Percentiles rank a stretch among this genome's conserved stretches.
These are phyloP conservation scores for Bettongia penicillata DNA, from an alignment of 2,113 vertebrate genomes.

Conservation along the genomic window DNA sequence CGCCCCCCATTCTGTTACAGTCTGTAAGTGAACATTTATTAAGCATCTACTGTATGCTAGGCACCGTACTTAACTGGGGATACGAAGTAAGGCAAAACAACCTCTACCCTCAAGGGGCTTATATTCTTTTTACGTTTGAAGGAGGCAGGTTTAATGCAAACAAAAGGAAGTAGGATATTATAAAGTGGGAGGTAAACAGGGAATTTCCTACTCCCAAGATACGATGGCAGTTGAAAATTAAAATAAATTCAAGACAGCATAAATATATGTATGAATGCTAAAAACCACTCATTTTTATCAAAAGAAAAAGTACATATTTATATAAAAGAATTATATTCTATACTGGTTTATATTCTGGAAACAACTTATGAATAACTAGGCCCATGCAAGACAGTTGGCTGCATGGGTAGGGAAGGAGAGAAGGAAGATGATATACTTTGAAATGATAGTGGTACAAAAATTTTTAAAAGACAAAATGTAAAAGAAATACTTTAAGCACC, in stretches of 20 bases:
- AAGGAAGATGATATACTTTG: background rate
- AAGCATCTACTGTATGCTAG: background rate
- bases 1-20: too few species aligned
- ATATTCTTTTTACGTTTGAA: too few species aligned
- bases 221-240: too few species aligned
- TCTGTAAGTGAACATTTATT: too few species aligned
- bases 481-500: background rate
- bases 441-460: background rate
- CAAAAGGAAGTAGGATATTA: too few species aligned
- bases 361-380: background rate
- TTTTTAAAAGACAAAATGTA: background rate
- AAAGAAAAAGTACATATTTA: background rate
- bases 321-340: background rate
- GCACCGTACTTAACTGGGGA: background rate
- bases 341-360: background rate
- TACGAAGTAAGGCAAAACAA: background rate
- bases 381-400: background rate
- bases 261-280: too few species aligned
- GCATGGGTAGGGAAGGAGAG: background rate
- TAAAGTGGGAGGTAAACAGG: too few species aligned
- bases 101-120: too few species aligned
- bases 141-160: too few species aligned
- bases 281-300: background rate
- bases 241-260: too few species aligned
- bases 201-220: too few species aligned